These are phyloP conservation scores for Anoura caudifer DNA, from an alignment of 2,113 vertebrate genomes.

Conservation along the genomic window DNA sequence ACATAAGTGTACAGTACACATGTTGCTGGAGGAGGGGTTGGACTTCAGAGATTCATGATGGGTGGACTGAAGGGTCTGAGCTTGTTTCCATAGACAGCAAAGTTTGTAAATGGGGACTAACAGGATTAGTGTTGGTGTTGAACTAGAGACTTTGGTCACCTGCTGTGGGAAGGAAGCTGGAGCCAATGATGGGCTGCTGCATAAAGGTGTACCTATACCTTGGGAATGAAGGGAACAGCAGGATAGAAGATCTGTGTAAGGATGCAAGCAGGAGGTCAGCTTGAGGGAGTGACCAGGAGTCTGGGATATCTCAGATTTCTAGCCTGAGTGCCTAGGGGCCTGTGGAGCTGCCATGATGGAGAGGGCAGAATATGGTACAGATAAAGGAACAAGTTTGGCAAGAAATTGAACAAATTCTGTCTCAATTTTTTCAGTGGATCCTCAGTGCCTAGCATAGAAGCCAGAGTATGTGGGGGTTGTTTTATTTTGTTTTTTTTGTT, in stretches of 20 bases:
- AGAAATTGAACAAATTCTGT: not conserved
- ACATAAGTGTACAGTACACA: not conserved
- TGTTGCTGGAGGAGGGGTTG: not conserved
- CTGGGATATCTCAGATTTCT: not conserved
- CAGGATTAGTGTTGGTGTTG: not conserved
- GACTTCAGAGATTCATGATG: not conserved
- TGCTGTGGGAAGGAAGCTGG: not conserved
- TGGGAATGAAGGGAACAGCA: not conserved
- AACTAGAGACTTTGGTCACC: not conserved
- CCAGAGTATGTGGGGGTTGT: not conserved
- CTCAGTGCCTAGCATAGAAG: not conserved
- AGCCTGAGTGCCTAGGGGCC: not conserved
- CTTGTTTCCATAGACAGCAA: not conserved
- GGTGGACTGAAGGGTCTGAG: not conserved
- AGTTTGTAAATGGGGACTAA: not conserved
- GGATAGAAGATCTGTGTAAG: not conserved
- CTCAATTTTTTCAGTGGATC: not conserved
- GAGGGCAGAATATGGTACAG: not conserved
- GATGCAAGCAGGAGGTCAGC: not conserved
- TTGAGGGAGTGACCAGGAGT: not conserved
- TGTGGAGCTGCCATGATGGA: not conserved
- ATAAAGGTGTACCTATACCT: not conserved
- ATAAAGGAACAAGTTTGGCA: not conserved
- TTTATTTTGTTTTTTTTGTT: no score
- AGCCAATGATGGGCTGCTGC: not conserved